Base-by-base conservation (phyloP, 1,140 invertebrate species). In the Choristoneura fumiferana region DNA sequence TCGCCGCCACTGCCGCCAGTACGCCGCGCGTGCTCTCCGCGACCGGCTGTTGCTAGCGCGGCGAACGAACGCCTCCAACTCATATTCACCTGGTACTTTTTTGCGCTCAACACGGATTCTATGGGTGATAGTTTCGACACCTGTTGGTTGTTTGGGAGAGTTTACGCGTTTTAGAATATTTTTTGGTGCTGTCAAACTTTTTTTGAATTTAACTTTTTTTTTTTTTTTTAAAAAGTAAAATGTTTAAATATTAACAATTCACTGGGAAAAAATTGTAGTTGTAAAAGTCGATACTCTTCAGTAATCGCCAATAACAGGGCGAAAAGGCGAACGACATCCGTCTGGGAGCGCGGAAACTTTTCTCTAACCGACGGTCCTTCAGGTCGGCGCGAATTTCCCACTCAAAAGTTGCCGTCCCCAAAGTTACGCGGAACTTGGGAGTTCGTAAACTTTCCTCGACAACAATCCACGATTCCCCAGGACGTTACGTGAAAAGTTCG, bases 291-390 rank as follows among this genome's bases (percentile, higher is more conserved):
- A 15, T 15, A 40, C 12, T 3, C n/a, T 14, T 14, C 5, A 9
- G 10, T 15, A 40, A 9, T 37, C n/a, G 35, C 1, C 9, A 12
- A 55, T 55, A 55, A 34, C 22, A 40, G 56, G 12, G 33, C 15
- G 60, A 63, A 65, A 73, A 61, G 70, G 66, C 64, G 69, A 65
- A 59, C 63, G 65, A 65, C 65, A 65, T 68, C 59, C 63, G 56
- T 62, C 67, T 29, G 72, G 69, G 71, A 73, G 65, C 65, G 68
- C 71, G 69, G 90, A 84, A 83, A 83, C 63, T 81, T 88, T 89
- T 86, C 63, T 81, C 87, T 3, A 45, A 87, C 85, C 43, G 87
- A 89, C 63, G 90, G 90, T 76, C 82, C 80, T 77, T 72, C 73
- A 78, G 72, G 73, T 76, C 58, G 81, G 75, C 70, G 75, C 80